phyloP scores from a whole-genome alignment of 2,113 vertebrate species.

The Alethe diademata region DNA sequence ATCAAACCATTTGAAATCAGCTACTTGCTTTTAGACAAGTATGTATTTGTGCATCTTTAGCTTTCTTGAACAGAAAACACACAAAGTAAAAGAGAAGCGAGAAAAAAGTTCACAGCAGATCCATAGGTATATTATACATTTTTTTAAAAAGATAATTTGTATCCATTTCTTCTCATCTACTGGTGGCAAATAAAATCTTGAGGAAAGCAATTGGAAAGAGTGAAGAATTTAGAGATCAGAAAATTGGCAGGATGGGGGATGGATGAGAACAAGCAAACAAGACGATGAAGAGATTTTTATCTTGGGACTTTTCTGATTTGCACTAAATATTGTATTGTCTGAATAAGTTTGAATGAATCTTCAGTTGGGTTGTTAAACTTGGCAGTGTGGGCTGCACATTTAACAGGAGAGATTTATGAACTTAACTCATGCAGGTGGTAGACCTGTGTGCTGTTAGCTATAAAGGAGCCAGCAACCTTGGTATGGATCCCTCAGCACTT shows the following conservation, averaged over 20 bases:
- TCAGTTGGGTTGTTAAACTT: neutral
- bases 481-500: neutral
- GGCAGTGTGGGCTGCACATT: neutral
- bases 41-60: neutral
- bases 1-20: constrained; percentile 3
- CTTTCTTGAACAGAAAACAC: neutral
- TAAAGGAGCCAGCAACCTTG: neutral
- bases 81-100: neutral
- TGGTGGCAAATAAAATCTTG: neutral
- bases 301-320: neutral
- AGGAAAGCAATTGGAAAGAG: neutral
- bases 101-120: neutral
- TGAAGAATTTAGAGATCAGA: neutral
- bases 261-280: neutral
- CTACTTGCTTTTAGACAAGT: neutral
- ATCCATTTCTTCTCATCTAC: neutral
- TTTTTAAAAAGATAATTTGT: neutral
- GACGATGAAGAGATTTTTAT: neutral
- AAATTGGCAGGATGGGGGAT: neutral
- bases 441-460: neutral
- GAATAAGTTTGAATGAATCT: constrained; percentile 6
- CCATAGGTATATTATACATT: neutral
- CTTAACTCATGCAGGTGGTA: neutral
- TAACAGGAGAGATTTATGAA: neutral
- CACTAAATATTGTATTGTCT: neutral